Evolutionary conservation across 2,797 vertebrate species (phyloP).

Genomic region (Diplodus sargus): DNA sequence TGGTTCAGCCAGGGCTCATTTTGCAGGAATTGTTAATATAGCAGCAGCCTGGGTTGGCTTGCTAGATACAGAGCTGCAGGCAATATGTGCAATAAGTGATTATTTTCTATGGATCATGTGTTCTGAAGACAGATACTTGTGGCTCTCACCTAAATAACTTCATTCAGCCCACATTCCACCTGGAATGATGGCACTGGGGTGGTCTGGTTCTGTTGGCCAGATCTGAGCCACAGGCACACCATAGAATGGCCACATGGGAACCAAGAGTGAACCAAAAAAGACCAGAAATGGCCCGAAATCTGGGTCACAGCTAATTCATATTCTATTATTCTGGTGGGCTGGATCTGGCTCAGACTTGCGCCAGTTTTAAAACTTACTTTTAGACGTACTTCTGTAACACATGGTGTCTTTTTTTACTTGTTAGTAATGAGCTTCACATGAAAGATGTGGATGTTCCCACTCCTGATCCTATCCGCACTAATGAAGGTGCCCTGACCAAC

Average conservation of each 20-base stretch:
- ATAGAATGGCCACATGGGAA: too few species aligned
- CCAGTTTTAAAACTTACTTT: not conserved
- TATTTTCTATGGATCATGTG: not conserved
- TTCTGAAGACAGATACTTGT: not conserved
- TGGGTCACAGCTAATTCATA: too few species aligned
- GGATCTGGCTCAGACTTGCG: too few species aligned
- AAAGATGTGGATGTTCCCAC: slow-evolving; percentile 1
- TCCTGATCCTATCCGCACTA: slow-evolving; percentile 2
- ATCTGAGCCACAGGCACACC: too few species aligned
- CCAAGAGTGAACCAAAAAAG: too few species aligned
- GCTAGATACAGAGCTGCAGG: not conserved
- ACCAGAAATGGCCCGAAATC: too few species aligned
- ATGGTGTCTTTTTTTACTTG: slow-evolving; percentile 2
- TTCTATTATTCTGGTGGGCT: too few species aligned
- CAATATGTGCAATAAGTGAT: not conserved
- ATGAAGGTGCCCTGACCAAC: not conserved
- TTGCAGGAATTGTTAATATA: not conserved
- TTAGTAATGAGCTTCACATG: slow-evolving; percentile 4
- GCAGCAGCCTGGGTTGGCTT: not conserved
- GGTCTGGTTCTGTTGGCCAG: too few species aligned
- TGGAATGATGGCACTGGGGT: too few species aligned
- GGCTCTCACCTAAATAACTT: not conserved
- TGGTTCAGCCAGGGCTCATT: not conserved
- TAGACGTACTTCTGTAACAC: slow-evolving; percentile 21
- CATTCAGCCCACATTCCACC: too few species aligned